A percentile compares a stretch with the other conserved stretches of the same genome.
Conservation (phyloP, 2,888 invertebrate species). For the Galeruca laticollis region DNA sequence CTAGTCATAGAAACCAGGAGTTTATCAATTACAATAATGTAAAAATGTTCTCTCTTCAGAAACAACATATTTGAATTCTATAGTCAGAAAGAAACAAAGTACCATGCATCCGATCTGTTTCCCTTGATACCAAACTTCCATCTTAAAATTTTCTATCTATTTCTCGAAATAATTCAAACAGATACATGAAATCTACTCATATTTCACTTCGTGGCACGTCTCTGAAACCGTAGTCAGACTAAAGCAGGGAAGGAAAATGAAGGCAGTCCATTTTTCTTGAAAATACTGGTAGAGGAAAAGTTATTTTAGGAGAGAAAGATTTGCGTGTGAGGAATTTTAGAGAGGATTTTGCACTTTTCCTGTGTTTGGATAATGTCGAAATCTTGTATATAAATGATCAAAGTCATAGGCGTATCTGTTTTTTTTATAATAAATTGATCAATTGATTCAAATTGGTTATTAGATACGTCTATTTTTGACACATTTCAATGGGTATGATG, state of each 20-base stretch:
- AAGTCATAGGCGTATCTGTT: slow-evolving; percentile 11
- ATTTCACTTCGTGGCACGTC: not conserved
- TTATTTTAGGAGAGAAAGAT: slow-evolving; percentile 39
- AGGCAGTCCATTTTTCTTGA: slow-evolving; percentile 45
- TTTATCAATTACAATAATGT: too few species aligned
- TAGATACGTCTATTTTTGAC: not conserved
- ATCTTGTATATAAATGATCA: slow-evolving; percentile 44
- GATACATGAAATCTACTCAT: not conserved
- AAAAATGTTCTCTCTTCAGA: too few species aligned
- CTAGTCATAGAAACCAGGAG: too few species aligned
- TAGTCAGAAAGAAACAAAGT: too few species aligned
- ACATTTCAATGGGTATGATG: too few species aligned
- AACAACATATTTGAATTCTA: too few species aligned
- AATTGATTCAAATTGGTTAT: too few species aligned
- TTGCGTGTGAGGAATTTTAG: slow-evolving; percentile 40
- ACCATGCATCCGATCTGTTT: too few species aligned
- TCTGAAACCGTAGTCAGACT: slow-evolving; percentile 29
- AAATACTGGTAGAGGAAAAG: slow-evolving; percentile 39
- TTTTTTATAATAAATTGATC: too few species aligned
- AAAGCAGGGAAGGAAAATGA: slow-evolving; percentile 29
- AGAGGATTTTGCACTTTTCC: slow-evolving; percentile 36
- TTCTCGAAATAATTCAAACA: too few species aligned
- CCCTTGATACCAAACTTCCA: too few species aligned
- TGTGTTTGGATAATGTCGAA: slow-evolving; percentile 41
- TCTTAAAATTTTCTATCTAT: too few species aligned